Base-by-base conservation (phyloP, 2,797 vertebrate species). In the Ibycter americanus region DNA sequence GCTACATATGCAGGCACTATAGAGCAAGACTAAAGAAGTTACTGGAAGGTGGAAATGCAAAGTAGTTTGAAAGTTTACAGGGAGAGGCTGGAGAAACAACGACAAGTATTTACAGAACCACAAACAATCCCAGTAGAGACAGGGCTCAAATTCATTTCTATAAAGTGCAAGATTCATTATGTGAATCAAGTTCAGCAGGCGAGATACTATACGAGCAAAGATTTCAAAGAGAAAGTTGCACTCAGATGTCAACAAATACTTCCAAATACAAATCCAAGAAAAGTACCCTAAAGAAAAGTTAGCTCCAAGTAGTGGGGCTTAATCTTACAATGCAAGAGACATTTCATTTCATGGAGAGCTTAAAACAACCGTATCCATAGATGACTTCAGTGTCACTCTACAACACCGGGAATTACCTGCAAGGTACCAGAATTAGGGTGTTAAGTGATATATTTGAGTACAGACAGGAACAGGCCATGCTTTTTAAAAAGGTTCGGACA, bases 381-480 rank as follows among this genome's bases (percentile, higher is more conserved):
- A 54, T 12, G 1, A 76, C 32, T 89, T 71, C 42, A 83, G 8
- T 52, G 65, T 19, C 56, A 89, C 49, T 62, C 63, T n/a, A 44
- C 17, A 80, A 40, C 29, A 80, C 32, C 29, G 62, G 27, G 17
- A 80, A 47, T 63, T 81, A 73, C 36, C 62, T 88, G 68, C 27
- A 77, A 90, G 19, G 52, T 73, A 80, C 47, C 31, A 51, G 4
- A 73, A 38, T 38, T 17, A 46, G 40, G 38, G 21, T 76, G 12
- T 32, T 79, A 34, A 0, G 4, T 18, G 18, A 38, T 32, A 8
- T 9, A 62, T 42, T 91, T 58, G 42, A 77, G 52, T 58, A 84
- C 4, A 61, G 25, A 14, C 10, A 76, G 6, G 42, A 83, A 71
- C 5, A 32, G 2, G 7, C 22, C 22, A 47, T 0, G 0, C 22